Evolutionary conservation across 1,140 invertebrate genomes (phyloP).

Genomic region (Colletes gigas): DNA sequence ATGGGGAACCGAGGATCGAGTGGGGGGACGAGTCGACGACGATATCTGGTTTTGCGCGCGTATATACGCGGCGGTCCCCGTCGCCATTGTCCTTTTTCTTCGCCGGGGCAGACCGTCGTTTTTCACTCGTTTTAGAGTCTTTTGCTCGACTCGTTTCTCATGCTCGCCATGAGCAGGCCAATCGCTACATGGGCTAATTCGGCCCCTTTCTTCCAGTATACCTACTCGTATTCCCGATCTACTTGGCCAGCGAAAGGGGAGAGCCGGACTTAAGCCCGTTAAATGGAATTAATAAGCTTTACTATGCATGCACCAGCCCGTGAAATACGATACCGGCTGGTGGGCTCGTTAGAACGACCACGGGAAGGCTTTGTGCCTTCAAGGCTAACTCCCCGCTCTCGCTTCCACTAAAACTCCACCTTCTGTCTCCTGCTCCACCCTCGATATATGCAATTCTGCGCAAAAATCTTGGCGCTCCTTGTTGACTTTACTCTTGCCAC

Average conservation of each 20-base stretch:
- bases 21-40: conserved; percentile 47
- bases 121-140: conserved; percentile 48
- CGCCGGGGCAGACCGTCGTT: conserved; percentile 10
- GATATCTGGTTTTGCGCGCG: conserved; percentile 58
- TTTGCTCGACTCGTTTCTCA: conserved; percentile 62
- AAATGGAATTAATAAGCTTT: conserved; percentile 80
- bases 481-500: no score
- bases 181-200: conserved; percentile 63
- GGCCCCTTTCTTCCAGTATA: conserved; percentile 55
- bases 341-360: conserved; percentile 70
- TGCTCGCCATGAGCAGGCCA: conserved; percentile 58
- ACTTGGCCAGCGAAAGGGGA: conserved; percentile 58
- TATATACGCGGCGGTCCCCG: conserved; percentile 6
- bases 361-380: conserved; percentile 74
- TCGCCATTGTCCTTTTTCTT: conserved; percentile 24
- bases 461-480: conserved; percentile 4
- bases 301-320: conserved; percentile 76
- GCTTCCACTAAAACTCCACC: conserved; percentile 35
- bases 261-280: conserved; percentile 74
- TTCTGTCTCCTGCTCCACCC: conserved; percentile 46
- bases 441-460: not conserved
- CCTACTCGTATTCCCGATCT: conserved; percentile 71
- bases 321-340: conserved; percentile 77
- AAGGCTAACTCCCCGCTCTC: conserved; percentile 63
- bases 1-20: conserved; percentile 37